Conservation (phyloP, 2,113 vertebrate genomes). For the cat (Felis catus) region F.catus_Fca126_mat1.0 CM031415.1:85707001-85707500, state of each 20-base stretch:
- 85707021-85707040: constrained; percentile 21
- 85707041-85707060: constrained; percentile 13
- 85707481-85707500: no score
- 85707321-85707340: no score
- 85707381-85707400: no score
- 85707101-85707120: neutral
- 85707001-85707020: neutral
- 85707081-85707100: neutral
- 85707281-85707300: neutral
- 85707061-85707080: neutral
- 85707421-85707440: no score
- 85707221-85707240: neutral
- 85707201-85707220: neutral
- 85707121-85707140: no score
- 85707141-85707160: neutral
- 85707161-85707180: neutral
- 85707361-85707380: no score
- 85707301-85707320: no score
- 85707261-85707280: neutral
- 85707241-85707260: neutral
- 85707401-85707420: no score
- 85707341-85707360: no score
- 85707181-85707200: neutral
- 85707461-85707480: no score
- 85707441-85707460: no score